Base-by-base conservation (phyloP, 2,888 invertebrate genomes). In the Eremobia ochroleuca region DNA sequence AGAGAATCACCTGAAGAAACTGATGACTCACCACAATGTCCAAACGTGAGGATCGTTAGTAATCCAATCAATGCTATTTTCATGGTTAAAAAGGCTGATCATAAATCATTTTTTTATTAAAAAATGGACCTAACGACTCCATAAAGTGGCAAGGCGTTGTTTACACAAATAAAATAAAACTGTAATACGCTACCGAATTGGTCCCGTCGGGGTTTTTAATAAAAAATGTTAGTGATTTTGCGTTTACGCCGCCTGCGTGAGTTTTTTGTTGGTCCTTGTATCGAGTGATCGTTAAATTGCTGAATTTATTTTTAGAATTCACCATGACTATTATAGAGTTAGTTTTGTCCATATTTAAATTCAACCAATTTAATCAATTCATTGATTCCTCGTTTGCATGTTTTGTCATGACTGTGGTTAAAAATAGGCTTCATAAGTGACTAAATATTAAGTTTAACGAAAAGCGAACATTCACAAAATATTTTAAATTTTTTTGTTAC, bases 121-220 rank as follows among this genome's bases (percentile, higher is more conserved):
- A 92, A 93, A 91, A 92, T 90, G 85, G 86, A 89, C 87, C 91
- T 91, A 92, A 94, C 92, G 91, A 92, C 89, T 87, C 91, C 93
- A 92, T 94, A 94, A 95, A 94, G 91, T 91, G 92, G 88, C 89
- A 92, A 90, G 88, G 89, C 89, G 89, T 85, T 86, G 87, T 92
- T 93, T 92, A 91, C 89, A 90, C 83, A 95, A 95, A 95, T 91
- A 94, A 94, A 94, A 88, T 90, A 94, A 94, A 93, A 93, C 90
- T 89, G 84, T 91, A 92, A 91, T 88, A 85, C 83, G 95, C 95
- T 95, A 95, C 95, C 92, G 95, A 94, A 94, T 92, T 91, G 90
- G 92, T 89, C 90, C 85, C 91, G 92, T 92, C 91, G 85, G 81
- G 87, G 92, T 93, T 93, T 94, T 94, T 88, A 87, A 84, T 91